Evolutionary conservation across 2,888 invertebrate genomes (phyloP).

Genomic region (Conops quadrifasciatus): DNA sequence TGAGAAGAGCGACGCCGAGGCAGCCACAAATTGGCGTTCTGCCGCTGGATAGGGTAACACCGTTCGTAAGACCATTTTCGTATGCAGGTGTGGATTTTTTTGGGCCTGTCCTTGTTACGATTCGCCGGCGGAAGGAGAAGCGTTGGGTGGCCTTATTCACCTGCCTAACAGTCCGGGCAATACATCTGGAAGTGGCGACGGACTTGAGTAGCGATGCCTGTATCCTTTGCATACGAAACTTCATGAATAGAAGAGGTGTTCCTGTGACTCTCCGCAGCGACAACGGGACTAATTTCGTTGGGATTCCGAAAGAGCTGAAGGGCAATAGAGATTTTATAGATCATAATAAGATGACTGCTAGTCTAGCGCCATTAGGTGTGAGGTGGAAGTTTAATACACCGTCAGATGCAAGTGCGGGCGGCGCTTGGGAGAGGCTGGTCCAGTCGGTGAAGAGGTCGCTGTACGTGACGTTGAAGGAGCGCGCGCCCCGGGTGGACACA

Average conservation of each 20-base stretch:
- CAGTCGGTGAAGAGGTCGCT: constrained; percentile 38
- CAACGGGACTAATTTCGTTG: constrained; percentile 41
- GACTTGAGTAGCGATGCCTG: constrained; percentile 29
- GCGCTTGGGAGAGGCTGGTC: constrained; percentile 44
- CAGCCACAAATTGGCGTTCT: constrained; percentile 32
- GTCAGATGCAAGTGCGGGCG: constrained; percentile 41
- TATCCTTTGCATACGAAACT: constrained; percentile 33
- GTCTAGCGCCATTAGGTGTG: constrained; percentile 20
- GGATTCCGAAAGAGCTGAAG: constrained; percentile 26
- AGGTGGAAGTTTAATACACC: constrained; percentile 41
- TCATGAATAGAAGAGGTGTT: constrained; percentile 37
- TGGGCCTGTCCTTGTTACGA: constrained; percentile 29
- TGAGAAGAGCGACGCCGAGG: background rate
- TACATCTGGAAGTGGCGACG: constrained; percentile 25
- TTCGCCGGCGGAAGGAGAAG: constrained; percentile 36
- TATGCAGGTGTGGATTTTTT: constrained; percentile 38
- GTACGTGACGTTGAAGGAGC: constrained; percentile 32
- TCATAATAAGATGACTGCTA: background rate
- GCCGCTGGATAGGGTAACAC: constrained; percentile 35
- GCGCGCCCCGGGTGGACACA: constrained; percentile 34
- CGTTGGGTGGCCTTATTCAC: no score
- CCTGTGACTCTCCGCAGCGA: constrained; percentile 39
- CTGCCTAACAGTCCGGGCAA: constrained; percentile 19
- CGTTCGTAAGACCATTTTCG: constrained; percentile 29
- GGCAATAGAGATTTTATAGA: constrained; percentile 18